Base-by-base conservation (phyloP, 1,140 invertebrate genomes). In the Dolichoris vasculosae region DNA sequence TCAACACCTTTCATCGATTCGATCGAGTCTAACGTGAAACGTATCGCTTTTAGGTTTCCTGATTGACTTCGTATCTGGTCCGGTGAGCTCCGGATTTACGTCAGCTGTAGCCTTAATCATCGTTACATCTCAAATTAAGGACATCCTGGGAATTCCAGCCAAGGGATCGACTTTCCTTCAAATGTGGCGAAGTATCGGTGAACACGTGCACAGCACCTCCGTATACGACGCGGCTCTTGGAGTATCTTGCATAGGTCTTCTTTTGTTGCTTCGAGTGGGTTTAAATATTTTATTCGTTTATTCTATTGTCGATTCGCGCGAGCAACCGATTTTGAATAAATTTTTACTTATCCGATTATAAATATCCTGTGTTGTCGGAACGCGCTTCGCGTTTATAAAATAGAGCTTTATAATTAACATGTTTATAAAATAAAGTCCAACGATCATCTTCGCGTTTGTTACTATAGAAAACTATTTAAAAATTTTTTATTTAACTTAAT, bases 71-170 rank as follows among this genome's bases (percentile, higher is more conserved):
- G 97, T 99, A 0, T 98, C 97, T 0, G 97, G 97, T 8, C 97
- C 98, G 0, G 98, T 99, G 0, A 98, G 98, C 23, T 98, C 97
- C 20, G 97, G 97, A 26, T 99, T 99, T 90, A 98, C 97, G 0
- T 98, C 97, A 1, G 98, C 98, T 0, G 98, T 98, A 20, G 97
- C 98, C 30, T 94, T 99, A 30, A 97, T 98, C 85, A 98, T 99
- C 76, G 95, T 97, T 1, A 96, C 96, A 4, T 97, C 97, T 1
- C 98, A 99, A 94, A 93, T 98, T 17, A 98, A 97, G 92, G 96
- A 97, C 88, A 91, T 98, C 35, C 94, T 98, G 30, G 96, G 96
- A 0, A 97, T 98, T 71, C 94, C 94, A 17, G 97, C 97, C 7
- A 95, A 94, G 38, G 97, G 96, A 9, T 94, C 94, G 30, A 97